These are phyloP conservation scores for Siniperca knerii DNA, from an alignment of 2,113 vertebrate genomes.

Conservation along the genomic window DNA sequence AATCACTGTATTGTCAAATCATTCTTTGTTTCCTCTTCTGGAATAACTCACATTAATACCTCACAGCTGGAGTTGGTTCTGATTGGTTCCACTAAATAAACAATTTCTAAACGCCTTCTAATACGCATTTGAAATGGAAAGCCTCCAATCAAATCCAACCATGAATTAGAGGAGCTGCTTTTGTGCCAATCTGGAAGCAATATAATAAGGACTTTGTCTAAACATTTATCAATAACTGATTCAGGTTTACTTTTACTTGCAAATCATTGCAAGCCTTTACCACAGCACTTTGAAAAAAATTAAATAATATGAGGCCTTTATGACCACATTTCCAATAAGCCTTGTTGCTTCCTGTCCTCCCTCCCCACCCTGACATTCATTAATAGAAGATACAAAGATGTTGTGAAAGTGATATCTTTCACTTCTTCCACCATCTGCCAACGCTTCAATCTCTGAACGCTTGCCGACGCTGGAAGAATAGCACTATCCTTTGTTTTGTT, in stretches of 20 bases:
- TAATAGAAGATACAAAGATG: neutral
- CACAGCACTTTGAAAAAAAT: too few species aligned
- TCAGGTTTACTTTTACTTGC: neutral
- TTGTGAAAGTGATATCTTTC: neutral
- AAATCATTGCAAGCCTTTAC: neutral
- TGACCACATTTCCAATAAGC: neutral
- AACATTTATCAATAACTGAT: neutral
- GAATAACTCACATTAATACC: neutral
- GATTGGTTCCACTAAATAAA: neutral
- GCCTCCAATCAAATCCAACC: neutral
- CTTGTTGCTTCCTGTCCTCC: too few species aligned
- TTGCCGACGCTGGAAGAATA: neutral
- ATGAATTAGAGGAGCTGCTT: neutral
- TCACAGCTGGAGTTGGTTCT: neutral
- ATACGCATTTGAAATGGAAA: neutral
- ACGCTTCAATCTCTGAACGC: neutral
- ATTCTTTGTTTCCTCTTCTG: neutral
- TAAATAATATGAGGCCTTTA: neutral
- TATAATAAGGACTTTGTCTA: neutral
- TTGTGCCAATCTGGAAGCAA: neutral
- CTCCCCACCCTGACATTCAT: neutral
- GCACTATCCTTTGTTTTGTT: neutral
- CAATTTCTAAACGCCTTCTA: neutral
- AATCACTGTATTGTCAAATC: neutral
- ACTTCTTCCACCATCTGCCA: conserved; percentile 29